Evolutionary conservation across 2,888 invertebrate genomes (phyloP).

Genomic region (Bhutanitis thaidina): DNA sequence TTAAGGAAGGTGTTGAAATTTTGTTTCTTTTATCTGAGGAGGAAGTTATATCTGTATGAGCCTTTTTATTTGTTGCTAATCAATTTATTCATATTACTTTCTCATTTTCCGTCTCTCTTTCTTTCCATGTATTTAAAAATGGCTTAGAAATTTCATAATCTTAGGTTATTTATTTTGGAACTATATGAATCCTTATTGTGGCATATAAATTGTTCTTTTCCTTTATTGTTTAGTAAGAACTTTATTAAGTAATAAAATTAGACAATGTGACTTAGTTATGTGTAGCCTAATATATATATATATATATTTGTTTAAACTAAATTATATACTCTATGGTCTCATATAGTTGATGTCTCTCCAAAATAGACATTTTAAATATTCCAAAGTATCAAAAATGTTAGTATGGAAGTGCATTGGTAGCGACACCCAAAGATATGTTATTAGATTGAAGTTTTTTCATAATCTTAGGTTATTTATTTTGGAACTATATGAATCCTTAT

Average conservation of each 20-base stretch:
- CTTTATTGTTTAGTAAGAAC: neutral
- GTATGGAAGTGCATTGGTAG: constrained; percentile 67
- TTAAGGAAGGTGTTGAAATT: no score
- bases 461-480: no score
- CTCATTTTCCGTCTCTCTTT: no score
- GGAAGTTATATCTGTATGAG: no score
- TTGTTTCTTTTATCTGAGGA: no score
- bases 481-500: neutral
- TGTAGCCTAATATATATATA: no score
- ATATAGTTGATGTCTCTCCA: constrained; percentile 1
- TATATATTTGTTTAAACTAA: constrained; percentile 14
- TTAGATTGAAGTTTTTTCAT: constrained; percentile 9
- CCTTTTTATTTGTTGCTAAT: no score
- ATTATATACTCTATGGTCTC: constrained; percentile 11
- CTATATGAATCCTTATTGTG: neutral
- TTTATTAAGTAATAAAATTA: neutral
- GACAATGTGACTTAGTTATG: neutral
- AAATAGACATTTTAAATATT: constrained; percentile 13
- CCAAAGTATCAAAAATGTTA: constrained; percentile 38
- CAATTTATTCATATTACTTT: no score
- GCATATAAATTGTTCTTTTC: neutral
- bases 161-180: no score
- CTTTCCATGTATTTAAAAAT: no score
- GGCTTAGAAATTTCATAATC: no score
- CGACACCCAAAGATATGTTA: constrained; percentile 26